Base-by-base conservation (phyloP, 2,797 vertebrate genomes). In the Gallirallus australis region DNA sequence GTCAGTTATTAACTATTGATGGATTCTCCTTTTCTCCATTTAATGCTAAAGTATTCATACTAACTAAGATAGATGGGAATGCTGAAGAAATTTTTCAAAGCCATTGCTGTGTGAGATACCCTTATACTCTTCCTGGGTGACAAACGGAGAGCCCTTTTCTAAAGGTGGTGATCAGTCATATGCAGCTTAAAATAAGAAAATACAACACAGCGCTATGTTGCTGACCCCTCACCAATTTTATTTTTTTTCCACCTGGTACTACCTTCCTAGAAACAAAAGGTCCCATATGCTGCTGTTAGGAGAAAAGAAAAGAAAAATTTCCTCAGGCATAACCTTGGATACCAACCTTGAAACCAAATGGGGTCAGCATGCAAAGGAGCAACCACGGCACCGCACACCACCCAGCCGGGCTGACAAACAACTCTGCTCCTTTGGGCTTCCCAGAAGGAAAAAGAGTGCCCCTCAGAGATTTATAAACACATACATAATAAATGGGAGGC, bases 381-480 rank as follows among this genome's bases (percentile, higher is more conserved):
- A 91, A 72, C 83, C 61, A 25, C 18, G 13, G 85, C 88, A 95
- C 71, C 6, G 17, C 13, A 1, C 92, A 94, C 65, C 65, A 93
- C 91, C 97, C 96, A 97, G 97, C 93, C 19, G 6, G 80, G 91
- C 97, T 98, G 98, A 98, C 97, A 97, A 98, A 98, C 94, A 98
- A 80, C 78, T 75, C 77, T 80, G 89, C 97, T 82, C 59, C 95
- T 97, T 93, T 90, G 96, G 97, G 96, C 97, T 98, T 98, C 97
- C 97, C 98, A 97, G 95, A 96, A 97, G 98, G 98, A 96, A 97
- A 98, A 98, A 96, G 91, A 98, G 97, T 98, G 98, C 98, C 98
- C 98, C 98, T 98, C 98, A 95, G 99, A 99, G 99, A 99, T 99
- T 99, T 99, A 99, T 99, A 99, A 99, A 99, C 99, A 99, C 98